These are phyloP conservation scores for Conistra vaccinii DNA, from an alignment of 2,888 invertebrate genomes.

Conservation along the genomic window DNA sequence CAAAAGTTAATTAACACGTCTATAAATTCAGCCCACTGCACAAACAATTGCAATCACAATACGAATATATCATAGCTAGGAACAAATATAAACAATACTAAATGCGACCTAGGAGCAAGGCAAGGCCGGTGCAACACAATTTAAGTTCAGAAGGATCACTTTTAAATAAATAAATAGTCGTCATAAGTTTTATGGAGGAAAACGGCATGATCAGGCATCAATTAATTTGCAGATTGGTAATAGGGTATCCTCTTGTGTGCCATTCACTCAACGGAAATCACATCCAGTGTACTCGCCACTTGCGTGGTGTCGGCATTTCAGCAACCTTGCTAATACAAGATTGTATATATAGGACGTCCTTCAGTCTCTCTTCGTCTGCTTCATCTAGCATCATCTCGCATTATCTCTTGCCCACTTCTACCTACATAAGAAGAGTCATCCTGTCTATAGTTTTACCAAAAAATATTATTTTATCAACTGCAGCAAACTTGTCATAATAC, in stretches of 20 bases:
- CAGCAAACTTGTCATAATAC: not conserved
- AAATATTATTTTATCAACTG: not conserved
- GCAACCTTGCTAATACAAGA: not conserved
- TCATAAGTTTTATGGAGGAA: not conserved
- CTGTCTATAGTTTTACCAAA: not conserved
- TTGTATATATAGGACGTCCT: not conserved
- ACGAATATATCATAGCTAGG: slow-evolving; percentile 47
- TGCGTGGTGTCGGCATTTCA: not conserved
- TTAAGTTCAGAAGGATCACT: slow-evolving; percentile 30
- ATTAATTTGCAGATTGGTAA: not conserved
- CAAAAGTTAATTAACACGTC: slow-evolving; percentile 54
- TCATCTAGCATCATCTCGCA: not conserved
- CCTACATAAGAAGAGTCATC: not conserved
- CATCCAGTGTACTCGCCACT: not conserved
- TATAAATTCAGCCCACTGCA: slow-evolving; percentile 43
- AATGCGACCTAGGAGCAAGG: slow-evolving; percentile 46
- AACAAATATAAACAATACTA: slow-evolving; percentile 41
- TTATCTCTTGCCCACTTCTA: not conserved
- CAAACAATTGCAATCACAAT: slow-evolving; percentile 55
- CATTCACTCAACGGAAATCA: not conserved
- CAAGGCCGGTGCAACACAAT: slow-evolving; percentile 33
- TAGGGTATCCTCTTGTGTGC: not conserved
- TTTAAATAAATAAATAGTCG: not conserved
- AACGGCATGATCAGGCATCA: not conserved
- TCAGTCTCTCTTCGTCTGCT: not conserved